Conservation (phyloP, 1,140 invertebrate species). For the Drosophila hydei region DNA sequence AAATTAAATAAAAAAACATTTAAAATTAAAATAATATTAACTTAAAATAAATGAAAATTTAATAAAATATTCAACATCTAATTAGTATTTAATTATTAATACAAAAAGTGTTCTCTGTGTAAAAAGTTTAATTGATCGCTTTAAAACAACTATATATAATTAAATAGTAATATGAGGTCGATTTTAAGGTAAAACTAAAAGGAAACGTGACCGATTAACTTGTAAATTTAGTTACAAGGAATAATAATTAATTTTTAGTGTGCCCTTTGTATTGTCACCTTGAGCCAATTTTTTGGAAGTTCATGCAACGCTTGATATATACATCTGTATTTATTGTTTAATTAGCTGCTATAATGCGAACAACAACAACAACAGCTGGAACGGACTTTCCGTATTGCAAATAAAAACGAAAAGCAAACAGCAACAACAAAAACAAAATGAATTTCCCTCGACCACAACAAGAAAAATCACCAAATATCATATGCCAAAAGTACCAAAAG, state of each 20-base stretch:
- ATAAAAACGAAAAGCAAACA: constrained; percentile 18
- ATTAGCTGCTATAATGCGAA: constrained; percentile 45
- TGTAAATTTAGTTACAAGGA: not conserved
- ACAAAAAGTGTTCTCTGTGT: no score
- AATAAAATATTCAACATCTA: not conserved
- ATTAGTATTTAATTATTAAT: no score
- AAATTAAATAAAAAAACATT: not conserved
- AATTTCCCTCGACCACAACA: constrained; percentile 21
- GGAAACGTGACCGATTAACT: constrained; percentile 11
- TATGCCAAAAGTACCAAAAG: constrained; percentile 63
- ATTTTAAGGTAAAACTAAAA: no score
- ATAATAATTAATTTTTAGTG: not conserved
- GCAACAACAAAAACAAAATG: constrained; percentile 44
- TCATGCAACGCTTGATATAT: constrained; percentile 29
- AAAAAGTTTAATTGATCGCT: no score
- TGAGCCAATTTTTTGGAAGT: constrained; percentile 22
- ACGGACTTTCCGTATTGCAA: constrained; percentile 25
- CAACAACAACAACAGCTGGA: constrained; percentile 13
- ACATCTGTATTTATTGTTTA: constrained; percentile 46
- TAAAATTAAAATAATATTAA: not conserved
- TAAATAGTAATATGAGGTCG: no score
- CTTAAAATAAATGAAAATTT: not conserved
- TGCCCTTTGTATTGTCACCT: not conserved
- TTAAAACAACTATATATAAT: no score
- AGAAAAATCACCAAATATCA: constrained; percentile 17